Percentiles rank a stretch among this genome's conserved stretches.
Evolutionary conservation across 2,888 invertebrate genomes (phyloP).

Genomic region (Leucophenga maculata): DNA sequence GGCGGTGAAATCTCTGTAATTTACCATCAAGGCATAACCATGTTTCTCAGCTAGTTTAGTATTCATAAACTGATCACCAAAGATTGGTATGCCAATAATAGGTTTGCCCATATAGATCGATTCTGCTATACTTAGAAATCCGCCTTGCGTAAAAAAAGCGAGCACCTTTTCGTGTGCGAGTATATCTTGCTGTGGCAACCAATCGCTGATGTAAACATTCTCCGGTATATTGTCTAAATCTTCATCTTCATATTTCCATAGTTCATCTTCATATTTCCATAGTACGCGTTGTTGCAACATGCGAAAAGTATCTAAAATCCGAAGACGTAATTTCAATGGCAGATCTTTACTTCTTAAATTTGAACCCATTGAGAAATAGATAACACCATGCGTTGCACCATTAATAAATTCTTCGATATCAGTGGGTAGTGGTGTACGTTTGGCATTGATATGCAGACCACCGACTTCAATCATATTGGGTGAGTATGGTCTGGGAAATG

Average conservation of each 20-base stretch:
- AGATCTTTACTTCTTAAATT: slow-evolving; percentile 52
- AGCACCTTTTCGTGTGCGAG: slow-evolving; percentile 71
- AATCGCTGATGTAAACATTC: slow-evolving; percentile 58
- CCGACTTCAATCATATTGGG: slow-evolving; percentile 65
- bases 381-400: slow-evolving; percentile 67
- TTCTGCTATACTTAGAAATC: slow-evolving; percentile 70
- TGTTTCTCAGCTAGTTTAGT: slow-evolving; percentile 66
- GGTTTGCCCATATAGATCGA: slow-evolving; percentile 71
- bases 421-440: slow-evolving; percentile 49
- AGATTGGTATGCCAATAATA: slow-evolving; percentile 72
- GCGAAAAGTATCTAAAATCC: slow-evolving; percentile 37
- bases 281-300: slow-evolving; percentile 52
- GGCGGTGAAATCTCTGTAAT: slow-evolving; percentile 60
- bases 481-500: slow-evolving; percentile 55
- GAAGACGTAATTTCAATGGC: slow-evolving; percentile 40
- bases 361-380: slow-evolving; percentile 72
- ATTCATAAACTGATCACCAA: slow-evolving; percentile 73
- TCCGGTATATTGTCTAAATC: slow-evolving; percentile 48
- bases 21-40: slow-evolving; percentile 68
- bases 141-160: slow-evolving; percentile 72
- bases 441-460: slow-evolving; percentile 57
- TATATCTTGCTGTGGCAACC: slow-evolving; percentile 70
- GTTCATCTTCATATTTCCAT: too few relatives aligned
- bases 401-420: slow-evolving; percentile 67
- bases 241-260: slow-evolving; percentile 65